These are phyloP conservation scores for Ceratina australensis DNA, from an alignment of 1,140 invertebrate species.

Conservation along the genomic window DNA sequence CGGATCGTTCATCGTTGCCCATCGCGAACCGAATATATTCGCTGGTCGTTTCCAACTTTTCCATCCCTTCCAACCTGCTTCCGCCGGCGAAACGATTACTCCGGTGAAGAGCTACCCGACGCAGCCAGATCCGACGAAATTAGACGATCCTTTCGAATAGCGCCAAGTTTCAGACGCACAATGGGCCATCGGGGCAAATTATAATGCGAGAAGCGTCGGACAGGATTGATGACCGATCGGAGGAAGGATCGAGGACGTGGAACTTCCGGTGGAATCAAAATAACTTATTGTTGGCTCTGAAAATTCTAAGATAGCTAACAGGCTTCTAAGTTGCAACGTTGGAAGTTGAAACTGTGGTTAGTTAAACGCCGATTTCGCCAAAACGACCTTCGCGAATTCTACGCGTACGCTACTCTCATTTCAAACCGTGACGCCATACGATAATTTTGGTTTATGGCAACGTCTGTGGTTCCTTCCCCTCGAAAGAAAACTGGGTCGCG, in stretches of 20 bases:
- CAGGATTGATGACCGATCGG: conserved; percentile 34
- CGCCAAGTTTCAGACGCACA: conserved; percentile 7
- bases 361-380: neutral
- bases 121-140: neutral
- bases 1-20: conserved; percentile 28
- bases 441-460: conserved; percentile 56
- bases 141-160: conserved; percentile 1
- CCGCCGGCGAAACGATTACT: neutral
- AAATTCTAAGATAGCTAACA: too few species aligned
- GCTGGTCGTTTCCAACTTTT: conserved; percentile 3
- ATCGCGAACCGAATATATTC: conserved; percentile 45
- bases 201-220: conserved; percentile 18
- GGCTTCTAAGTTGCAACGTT: too few species aligned
- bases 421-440: conserved; percentile 29
- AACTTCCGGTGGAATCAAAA: conserved; percentile 20
- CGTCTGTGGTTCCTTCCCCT: conserved; percentile 14
- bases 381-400: neutral
- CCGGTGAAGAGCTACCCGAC: neutral
- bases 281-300: neutral
- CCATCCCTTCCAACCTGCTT: conserved; percentile 1
- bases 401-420: too few species aligned
- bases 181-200: conserved; percentile 35
- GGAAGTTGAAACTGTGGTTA: too few species aligned
- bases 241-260: conserved; percentile 41
- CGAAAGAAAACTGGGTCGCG: conserved; percentile 52